Evolutionary conservation across 2,797 vertebrate genomes (phyloP).

Genomic region (Eupleurogrammus muticus): DNA sequence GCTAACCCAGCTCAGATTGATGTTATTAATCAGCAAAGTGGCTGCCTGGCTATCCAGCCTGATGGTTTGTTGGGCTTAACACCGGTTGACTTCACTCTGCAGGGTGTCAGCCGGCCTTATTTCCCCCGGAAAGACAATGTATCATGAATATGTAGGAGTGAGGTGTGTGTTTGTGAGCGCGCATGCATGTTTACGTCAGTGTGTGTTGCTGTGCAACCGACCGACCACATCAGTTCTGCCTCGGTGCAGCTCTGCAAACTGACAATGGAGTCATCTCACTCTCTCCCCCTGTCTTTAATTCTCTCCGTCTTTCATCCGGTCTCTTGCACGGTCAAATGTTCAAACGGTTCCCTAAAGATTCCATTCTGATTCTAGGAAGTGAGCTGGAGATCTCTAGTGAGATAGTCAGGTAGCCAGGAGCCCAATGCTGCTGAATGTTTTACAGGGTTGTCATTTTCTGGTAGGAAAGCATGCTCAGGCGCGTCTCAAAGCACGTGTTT

Average conservation of each 20-base stretch:
- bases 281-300: conserved; percentile 1
- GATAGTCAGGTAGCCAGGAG: conserved; percentile 46
- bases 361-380: conserved; percentile 23
- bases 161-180: neutral
- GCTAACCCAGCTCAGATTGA: conserved; percentile 26
- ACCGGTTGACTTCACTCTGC: conserved; percentile 35
- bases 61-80: conserved; percentile 15
- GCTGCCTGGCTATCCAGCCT: conserved; percentile 7
- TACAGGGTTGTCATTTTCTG: conserved; percentile 62
- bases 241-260: conserved; percentile 14
- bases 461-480: conserved; percentile 55
- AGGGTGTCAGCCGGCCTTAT: conserved; percentile 28
- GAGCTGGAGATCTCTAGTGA: conserved; percentile 11
- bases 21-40: conserved; percentile 27
- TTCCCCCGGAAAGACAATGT: conserved; percentile 34
- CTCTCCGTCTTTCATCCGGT: conserved; percentile 1
- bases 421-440: conserved; percentile 57
- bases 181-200: neutral
- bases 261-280: conserved; percentile 16
- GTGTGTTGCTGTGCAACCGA: conserved; percentile 25
- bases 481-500: conserved; percentile 38
- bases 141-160: conserved; percentile 29
- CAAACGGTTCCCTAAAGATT: conserved; percentile 15
- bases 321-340: neutral
- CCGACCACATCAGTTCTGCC: conserved; percentile 24